phyloP scores from a whole-genome alignment of 2,113 vertebrate species.

The Chloropsis cyanopogon region DNA sequence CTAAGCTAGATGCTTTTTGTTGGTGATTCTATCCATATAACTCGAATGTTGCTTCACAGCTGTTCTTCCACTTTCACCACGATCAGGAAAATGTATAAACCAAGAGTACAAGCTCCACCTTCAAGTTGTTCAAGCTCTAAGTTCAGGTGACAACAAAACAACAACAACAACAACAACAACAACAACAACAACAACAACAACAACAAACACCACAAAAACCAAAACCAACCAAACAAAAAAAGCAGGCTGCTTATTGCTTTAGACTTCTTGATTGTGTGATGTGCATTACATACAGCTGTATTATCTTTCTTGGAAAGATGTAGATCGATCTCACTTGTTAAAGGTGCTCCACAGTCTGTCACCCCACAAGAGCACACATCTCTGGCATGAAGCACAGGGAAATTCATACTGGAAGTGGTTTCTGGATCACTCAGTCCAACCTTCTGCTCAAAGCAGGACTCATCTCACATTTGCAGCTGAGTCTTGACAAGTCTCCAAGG shows the following conservation, averaged over 20 bases:
- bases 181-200: no score
- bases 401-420: neutral
- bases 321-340: neutral
- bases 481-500: neutral
- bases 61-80: neutral
- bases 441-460: neutral
- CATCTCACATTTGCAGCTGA: rapidly evolving
- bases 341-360: neutral
- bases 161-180: no score
- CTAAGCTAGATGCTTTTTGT: neutral
- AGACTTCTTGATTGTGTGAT: neutral
- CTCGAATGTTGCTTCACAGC: neutral
- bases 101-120: neutral
- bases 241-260: neutral
- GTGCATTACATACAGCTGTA: neutral
- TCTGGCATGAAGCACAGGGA: neutral
- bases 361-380: neutral
- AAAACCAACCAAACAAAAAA: no score
- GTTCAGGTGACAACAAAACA: neutral
- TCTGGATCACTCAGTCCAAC: neutral
- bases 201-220: no score
- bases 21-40: neutral
- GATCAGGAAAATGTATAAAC: neutral
- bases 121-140: neutral
- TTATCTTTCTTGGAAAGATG: neutral